These are phyloP conservation scores for Albula goreensis DNA, from an alignment of 2,113 vertebrate species.

Conservation along the genomic window DNA sequence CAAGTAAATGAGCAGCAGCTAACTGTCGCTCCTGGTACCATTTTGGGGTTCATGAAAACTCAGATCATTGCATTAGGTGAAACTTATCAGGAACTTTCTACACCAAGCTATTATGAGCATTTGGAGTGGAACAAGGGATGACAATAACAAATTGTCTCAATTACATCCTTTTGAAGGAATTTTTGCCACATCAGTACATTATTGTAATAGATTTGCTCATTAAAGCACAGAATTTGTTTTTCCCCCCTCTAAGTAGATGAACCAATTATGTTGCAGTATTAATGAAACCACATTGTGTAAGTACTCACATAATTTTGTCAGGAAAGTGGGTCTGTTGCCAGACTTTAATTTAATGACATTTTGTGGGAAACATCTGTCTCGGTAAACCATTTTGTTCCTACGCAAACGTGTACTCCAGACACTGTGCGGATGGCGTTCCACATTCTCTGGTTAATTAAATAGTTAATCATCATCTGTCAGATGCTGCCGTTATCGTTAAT, in stretches of 20 bases:
- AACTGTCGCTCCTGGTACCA: no score
- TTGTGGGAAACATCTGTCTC: neutral
- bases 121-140: neutral
- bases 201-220: neutral
- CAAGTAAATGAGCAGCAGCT: no score
- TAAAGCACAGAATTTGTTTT: neutral
- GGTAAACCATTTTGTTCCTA: slow-evolving; percentile 4
- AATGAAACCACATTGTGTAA: neutral
- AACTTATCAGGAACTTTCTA: neutral
- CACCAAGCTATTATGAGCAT: neutral
- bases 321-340: neutral
- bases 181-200: neutral
- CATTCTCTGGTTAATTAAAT: neutral
- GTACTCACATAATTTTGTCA: neutral
- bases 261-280: neutral
- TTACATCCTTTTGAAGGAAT: neutral
- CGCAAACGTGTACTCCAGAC: neutral
- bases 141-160: neutral
- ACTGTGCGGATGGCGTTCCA: neutral
- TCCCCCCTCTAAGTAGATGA: neutral
- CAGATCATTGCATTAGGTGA: no score
- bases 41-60: no score
- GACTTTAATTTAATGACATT: neutral
- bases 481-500: neutral
- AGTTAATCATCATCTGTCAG: neutral